phyloP scores from a whole-genome alignment of 2,797 vertebrate species.

The Aulostomus chinensis region DNA sequence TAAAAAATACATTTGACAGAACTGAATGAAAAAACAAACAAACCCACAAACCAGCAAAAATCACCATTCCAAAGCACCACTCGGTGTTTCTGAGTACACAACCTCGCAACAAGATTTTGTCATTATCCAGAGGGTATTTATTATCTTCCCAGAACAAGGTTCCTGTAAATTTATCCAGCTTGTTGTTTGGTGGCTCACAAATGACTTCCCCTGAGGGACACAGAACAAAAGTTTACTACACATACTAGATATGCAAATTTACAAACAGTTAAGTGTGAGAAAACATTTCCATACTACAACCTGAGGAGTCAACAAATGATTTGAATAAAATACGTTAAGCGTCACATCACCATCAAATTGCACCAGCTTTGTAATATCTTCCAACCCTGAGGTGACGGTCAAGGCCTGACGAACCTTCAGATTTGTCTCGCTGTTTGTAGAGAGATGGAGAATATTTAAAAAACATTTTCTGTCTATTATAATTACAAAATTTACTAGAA shows the following conservation, averaged over 20 bases:
- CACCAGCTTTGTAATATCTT: conserved; percentile 81
- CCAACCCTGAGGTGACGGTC: conserved; percentile 87
- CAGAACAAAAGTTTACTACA: no score
- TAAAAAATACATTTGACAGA: no score
- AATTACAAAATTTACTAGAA: no score
- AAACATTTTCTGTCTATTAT: neutral
- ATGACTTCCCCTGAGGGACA: conserved; percentile 82
- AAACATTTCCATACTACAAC: neutral
- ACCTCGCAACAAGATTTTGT: conserved; percentile 90
- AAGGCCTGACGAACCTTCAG: conserved; percentile 94
- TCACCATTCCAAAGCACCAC: conserved; percentile 94
- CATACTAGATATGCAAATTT: no score
- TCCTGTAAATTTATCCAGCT: conserved; percentile 90
- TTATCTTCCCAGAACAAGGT: conserved; percentile 74
- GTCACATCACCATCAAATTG: conserved; percentile 88
- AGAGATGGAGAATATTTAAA: conserved; percentile 10
- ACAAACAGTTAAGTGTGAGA: no score
- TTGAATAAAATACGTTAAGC: no score
- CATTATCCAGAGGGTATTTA: conserved; percentile 86
- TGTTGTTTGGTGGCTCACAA: conserved; percentile 94
- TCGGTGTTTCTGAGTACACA: conserved; percentile 93
- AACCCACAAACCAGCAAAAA: conserved; percentile 97
- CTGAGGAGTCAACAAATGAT: no score
- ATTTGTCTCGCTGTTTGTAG: conserved; percentile 91
- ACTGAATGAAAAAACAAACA: no score